These are phyloP conservation scores for Bungarus multicinctus DNA, from an alignment of 2,113 vertebrate genomes.

Conservation along the genomic window DNA sequence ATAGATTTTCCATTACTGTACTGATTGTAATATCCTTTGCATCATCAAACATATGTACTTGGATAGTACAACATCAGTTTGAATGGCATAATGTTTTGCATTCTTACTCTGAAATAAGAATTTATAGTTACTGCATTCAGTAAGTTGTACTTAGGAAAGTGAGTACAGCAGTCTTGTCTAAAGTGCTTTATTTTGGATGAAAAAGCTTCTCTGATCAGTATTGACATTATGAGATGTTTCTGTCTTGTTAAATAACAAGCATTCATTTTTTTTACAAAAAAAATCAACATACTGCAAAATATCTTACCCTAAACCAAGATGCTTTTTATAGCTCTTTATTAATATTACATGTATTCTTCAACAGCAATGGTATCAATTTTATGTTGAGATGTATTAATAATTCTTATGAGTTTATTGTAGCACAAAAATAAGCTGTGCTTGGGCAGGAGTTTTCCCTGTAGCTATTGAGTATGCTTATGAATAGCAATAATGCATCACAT, in stretches of 20 bases:
- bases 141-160: neutral
- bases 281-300: neutral
- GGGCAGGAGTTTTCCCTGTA: conserved; percentile 33
- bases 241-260: neutral
- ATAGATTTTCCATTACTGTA: neutral
- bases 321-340: conserved; percentile 52
- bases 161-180: neutral
- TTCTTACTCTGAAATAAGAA: neutral
- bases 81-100: neutral
- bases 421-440: conserved; percentile 25
- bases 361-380: conserved; percentile 51
- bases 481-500: conserved; percentile 37
- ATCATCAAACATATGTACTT: neutral
- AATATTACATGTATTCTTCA: conserved; percentile 53
- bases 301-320: conserved; percentile 45
- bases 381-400: conserved; percentile 39
- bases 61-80: neutral
- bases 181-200: neutral
- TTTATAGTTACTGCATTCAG: neutral
- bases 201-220: neutral
- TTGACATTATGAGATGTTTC: conserved; percentile 14
- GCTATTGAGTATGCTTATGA: conserved; percentile 46
- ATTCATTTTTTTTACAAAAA: neutral
- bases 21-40: neutral
- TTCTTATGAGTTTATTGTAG: conserved; percentile 36